Evolutionary conservation across 2,113 vertebrate genomes (phyloP).

Genomic region (Morone chrysops): DNA sequence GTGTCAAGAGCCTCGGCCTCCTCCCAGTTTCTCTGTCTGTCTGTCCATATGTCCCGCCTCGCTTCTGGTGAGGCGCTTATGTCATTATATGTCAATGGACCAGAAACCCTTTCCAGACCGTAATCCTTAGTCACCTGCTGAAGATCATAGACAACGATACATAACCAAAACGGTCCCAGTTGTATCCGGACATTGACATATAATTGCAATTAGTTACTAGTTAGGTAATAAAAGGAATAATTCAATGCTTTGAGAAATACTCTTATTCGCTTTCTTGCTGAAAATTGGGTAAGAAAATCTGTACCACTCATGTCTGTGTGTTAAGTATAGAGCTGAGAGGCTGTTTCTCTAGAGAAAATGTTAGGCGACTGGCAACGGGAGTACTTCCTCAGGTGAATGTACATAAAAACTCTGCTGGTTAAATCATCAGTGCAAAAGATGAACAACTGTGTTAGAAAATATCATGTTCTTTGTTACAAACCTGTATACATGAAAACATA

Average conservation of each 20-base stretch:
- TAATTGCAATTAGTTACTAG: constrained; percentile 66
- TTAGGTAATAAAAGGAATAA: constrained; percentile 9
- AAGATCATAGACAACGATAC: constrained; percentile 77
- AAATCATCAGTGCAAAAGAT: background rate
- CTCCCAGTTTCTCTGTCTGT: constrained; percentile 78
- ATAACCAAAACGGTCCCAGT: constrained; percentile 63
- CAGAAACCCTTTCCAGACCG: constrained; percentile 82
- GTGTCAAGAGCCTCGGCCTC: constrained; percentile 79
- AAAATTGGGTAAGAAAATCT: background rate
- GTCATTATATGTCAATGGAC: constrained; percentile 85
- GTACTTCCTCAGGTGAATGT: background rate
- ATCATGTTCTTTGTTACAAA: background rate
- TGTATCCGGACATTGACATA: constrained; percentile 78
- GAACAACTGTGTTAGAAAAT: background rate
- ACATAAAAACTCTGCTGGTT: background rate
- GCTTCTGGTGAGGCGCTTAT: constrained; percentile 80
- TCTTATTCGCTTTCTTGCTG: background rate
- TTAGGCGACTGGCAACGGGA: background rate
- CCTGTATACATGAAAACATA: background rate
- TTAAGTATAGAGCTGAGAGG: background rate
- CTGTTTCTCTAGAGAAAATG: background rate
- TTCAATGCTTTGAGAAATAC: constrained; percentile 35
- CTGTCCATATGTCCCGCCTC: constrained; percentile 83
- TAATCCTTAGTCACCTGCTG: constrained; percentile 85
- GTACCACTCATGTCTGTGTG: background rate